These are phyloP conservation scores for Darevskia mixta DNA, from an alignment of 2,797 vertebrate species.

Conservation along the genomic window DNA sequence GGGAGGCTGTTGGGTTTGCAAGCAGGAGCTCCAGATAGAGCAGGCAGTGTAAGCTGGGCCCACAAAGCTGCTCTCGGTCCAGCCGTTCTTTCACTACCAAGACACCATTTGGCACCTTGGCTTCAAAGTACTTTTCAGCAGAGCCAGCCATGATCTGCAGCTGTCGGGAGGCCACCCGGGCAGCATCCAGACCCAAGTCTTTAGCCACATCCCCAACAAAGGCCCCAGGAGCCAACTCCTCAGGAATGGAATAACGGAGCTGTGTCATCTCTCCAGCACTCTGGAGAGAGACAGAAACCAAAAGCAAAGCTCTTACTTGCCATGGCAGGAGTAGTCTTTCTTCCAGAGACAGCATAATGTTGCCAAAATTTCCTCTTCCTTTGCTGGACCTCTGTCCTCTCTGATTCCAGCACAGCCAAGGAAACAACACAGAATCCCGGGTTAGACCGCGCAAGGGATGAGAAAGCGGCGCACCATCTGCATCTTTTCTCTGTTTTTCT, in stretches of 20 bases:
- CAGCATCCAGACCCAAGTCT: slow-evolving; percentile 77
- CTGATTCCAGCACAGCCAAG: not conserved
- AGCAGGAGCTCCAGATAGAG: slow-evolving; percentile 73
- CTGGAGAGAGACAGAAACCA: not conserved
- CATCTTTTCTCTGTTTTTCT: not conserved
- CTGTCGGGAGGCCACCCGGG: slow-evolving; percentile 74
- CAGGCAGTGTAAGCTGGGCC: slow-evolving; percentile 69
- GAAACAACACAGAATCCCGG: not conserved
- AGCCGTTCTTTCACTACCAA: slow-evolving; percentile 57
- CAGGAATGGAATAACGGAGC: slow-evolving; percentile 81
- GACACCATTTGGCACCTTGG: slow-evolving; percentile 57
- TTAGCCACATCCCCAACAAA: slow-evolving; percentile 83
- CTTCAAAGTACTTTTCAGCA: slow-evolving; percentile 79
- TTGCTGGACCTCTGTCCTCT: not conserved
- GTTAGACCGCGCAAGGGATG: not conserved
- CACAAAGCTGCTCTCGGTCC: slow-evolving; percentile 67
- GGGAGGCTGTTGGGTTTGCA: slow-evolving; percentile 71
- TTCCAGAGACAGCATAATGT: slow-evolving; percentile 1
- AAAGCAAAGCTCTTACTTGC: slow-evolving; percentile 49
- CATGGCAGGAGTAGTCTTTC: slow-evolving; percentile 76
- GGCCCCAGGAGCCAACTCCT: slow-evolving; percentile 67
- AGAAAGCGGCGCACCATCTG: not conserved
- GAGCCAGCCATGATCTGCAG: slow-evolving; percentile 77
- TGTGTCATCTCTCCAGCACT: slow-evolving; percentile 51
- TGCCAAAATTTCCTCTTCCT: not conserved